Evolutionary conservation across 2,797 vertebrate genomes (phyloP), one percentile per base, ranked within the genome.

Genomic region (Craterocephalus amniculus): DNA sequence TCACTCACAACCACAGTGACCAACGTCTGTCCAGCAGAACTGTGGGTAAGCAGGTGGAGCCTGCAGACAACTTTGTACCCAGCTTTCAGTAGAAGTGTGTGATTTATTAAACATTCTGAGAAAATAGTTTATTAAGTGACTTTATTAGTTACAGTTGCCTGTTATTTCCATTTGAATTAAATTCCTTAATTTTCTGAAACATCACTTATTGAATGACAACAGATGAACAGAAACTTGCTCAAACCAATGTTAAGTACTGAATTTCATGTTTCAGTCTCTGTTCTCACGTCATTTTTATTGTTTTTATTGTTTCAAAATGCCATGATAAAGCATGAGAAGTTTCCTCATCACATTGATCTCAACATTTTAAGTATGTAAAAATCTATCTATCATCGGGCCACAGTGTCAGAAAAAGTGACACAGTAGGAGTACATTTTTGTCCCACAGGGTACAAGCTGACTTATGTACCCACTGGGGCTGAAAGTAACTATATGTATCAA

Each of bases 1-100:
- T 72, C 34, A 8, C 73, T 72, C 58, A 76, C 74, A 71, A 75
- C 80, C 76, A 71, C 32, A 18, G 76, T 32, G 76, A 80, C 63
- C 83, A 54, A 32, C 29, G 22, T 65, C 70, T 77, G 71, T 62
- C 79, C 40, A 38, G 70, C 68, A 69, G 76, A 65, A 70, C 61
- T 68, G 63, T 69, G 79, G 67, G 58, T 67, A 67, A 73, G 35
- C 67, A 78, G 83, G 59, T 78, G 58, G 67, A 72, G 67, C 57
- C 1, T 63, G 38, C 66, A 57, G 69, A 56, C 61, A 29, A 67
- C 24, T 40, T 49, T 52, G 8, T 38, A 79, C 18, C 31, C 1
- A 8, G 14, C 29, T 29, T 54, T 38, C 36, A 1, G 48, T 26
- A 26, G 48, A 12, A 51, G 9, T 51, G 4, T 4, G 12, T 12